A percentile compares a stretch with the other conserved stretches of the same genome.
phyloP scores from a whole-genome alignment of 2,797 vertebrate genomes.

The Lepidocolaptes lacrymiger region DNA sequence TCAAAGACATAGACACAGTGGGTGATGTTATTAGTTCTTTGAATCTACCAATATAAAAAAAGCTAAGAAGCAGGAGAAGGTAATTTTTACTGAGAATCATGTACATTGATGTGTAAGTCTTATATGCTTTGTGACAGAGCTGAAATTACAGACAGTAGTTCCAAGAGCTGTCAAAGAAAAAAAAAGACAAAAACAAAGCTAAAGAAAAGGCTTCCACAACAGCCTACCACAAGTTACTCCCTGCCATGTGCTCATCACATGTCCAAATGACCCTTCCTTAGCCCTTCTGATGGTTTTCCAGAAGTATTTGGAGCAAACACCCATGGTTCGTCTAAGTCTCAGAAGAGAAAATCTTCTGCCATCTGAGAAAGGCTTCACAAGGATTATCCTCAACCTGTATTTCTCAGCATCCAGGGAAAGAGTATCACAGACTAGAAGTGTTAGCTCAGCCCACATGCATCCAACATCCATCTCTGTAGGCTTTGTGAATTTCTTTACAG shows the following conservation, averaged over 20 bases:
- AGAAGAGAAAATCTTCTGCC: neutral
- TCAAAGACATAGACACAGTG: neutral
- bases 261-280: neutral
- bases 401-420: neutral
- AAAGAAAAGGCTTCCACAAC: neutral
- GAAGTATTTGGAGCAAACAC: neutral
- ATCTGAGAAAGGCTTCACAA: neutral
- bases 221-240: neutral
- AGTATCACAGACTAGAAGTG: accelerated
- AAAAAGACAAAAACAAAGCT: neutral
- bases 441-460: neutral
- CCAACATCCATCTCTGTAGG: neutral
- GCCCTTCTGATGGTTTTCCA: neutral
- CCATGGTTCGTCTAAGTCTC: neutral
- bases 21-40: neutral
- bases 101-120: neutral
- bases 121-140: neutral
- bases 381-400: accelerated
- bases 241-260: accelerated
- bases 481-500: neutral
- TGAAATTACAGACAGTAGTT: neutral
- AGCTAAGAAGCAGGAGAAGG: neutral
- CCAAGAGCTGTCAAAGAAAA: neutral
- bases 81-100: neutral
- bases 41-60: neutral